These are phyloP conservation scores for Campoletis raptor DNA, from an alignment of 2,888 invertebrate genomes.

Conservation along the genomic window DNA sequence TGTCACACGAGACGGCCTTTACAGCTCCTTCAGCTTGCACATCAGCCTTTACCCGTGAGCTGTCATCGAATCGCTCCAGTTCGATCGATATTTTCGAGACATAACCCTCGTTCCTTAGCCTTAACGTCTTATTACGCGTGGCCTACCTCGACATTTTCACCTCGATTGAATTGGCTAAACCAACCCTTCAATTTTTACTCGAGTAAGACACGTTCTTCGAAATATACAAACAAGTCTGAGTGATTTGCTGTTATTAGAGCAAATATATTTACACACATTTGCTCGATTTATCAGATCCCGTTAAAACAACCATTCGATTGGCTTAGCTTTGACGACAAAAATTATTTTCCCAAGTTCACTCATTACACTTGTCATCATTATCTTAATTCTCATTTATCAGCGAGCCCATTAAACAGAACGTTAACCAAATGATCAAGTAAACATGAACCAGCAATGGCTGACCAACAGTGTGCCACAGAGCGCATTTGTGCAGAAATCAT, in stretches of 20 bases:
- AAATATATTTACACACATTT: slow-evolving; percentile 8
- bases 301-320: slow-evolving; percentile 3
- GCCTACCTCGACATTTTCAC: neutral
- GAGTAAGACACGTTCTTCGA: neutral
- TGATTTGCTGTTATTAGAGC: slow-evolving; percentile 3
- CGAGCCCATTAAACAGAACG: neutral
- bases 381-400: neutral
- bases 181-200: neutral
- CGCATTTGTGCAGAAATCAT: neutral
- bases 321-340: neutral
- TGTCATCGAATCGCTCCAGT: slow-evolving; percentile 68
- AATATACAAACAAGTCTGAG: neutral
- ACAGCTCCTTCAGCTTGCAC: slow-evolving; percentile 66
- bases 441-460: neutral
- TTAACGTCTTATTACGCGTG: slow-evolving; percentile 7
- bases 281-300: neutral
- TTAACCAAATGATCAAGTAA: neutral
- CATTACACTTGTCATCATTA: neutral
- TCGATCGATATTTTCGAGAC: slow-evolving; percentile 70
- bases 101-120: slow-evolving; percentile 51
- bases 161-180: neutral
- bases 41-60: slow-evolving; percentile 67
- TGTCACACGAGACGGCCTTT: slow-evolving; percentile 70
- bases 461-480: neutral
- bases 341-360: neutral